Percentiles rank a stretch among this genome's conserved stretches.
These are phyloP conservation scores for Danio tinwini DNA, from an alignment of 2,797 vertebrate genomes.

Conservation along the genomic window DNA sequence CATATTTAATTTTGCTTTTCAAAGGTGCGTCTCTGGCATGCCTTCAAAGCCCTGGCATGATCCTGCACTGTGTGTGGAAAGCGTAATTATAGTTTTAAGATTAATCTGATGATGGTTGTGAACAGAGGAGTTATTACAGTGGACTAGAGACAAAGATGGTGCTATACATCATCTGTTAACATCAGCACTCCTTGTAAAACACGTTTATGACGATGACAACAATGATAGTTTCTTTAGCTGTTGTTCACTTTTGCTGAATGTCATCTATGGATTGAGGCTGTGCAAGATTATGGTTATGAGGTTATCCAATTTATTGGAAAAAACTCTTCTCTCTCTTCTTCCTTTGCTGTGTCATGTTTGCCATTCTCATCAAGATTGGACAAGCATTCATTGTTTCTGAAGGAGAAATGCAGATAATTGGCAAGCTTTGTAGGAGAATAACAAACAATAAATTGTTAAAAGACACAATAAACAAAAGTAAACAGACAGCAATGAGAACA, in stretches of 20 bases:
- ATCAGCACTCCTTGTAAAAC: slow-evolving; percentile 29
- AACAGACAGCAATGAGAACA: slow-evolving; percentile 23
- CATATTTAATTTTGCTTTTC: slow-evolving; percentile 56
- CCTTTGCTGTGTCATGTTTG: slow-evolving; percentile 1
- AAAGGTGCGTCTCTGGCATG: slow-evolving; percentile 58
- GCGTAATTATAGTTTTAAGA: slow-evolving; percentile 53
- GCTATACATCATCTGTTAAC: slow-evolving; percentile 11
- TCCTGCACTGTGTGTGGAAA: slow-evolving; percentile 46
- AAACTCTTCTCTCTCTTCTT: neutral
- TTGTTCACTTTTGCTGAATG: slow-evolving; percentile 1
- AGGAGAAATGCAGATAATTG: slow-evolving; percentile 50
- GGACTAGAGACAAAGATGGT: slow-evolving; percentile 11
- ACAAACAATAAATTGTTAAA: slow-evolving; percentile 34
- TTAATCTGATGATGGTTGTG: slow-evolving; percentile 52
- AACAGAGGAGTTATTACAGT: neutral
- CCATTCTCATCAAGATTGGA: slow-evolving; percentile 40
- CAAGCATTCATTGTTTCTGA: slow-evolving; percentile 5
- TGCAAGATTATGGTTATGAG: neutral
- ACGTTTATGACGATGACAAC: neutral
- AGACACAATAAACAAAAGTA: slow-evolving; percentile 21
- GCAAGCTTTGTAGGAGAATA: slow-evolving; percentile 22
- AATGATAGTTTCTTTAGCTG: neutral
- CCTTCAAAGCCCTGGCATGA: slow-evolving; percentile 56
- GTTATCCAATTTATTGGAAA: slow-evolving; percentile 24
- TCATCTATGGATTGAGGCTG: slow-evolving; percentile 18